A percentile compares a stretch with the other conserved stretches of the same genome.
phyloP scores from a whole-genome alignment of 2,888 invertebrate genomes.

The Hyposoter dolosus region DNA sequence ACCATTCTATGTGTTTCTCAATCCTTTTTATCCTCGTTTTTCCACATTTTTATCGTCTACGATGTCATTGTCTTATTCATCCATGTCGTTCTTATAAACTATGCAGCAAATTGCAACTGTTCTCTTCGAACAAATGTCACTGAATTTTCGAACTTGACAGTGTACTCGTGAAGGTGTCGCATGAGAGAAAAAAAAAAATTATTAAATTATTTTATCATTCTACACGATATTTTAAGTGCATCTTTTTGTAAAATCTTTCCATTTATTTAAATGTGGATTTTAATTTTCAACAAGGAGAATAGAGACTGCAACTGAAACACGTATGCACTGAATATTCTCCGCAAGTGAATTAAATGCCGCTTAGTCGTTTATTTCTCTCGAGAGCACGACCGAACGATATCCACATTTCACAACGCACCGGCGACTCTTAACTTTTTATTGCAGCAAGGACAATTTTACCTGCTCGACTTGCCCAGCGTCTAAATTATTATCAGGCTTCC shows the following conservation, averaged over 20 bases:
- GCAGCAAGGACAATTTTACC: conserved; percentile 33
- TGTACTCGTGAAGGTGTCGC: background rate
- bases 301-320: background rate
- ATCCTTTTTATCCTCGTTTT: conserved; percentile 27
- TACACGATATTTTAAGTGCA: background rate
- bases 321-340: conserved; percentile 22
- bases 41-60: conserved; percentile 47
- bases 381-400: conserved; percentile 28
- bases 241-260: background rate
- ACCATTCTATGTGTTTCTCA: conserved; percentile 40
- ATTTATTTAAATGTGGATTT: background rate
- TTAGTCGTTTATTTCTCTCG: conserved; percentile 51
- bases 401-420: conserved; percentile 21
- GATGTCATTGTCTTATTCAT: background rate
- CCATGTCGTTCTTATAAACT: background rate
- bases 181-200: background rate
- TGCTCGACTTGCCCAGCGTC: conserved; percentile 22
- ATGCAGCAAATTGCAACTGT: background rate
- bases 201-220: background rate
- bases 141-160: background rate
- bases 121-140: background rate
- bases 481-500: conserved; percentile 32
- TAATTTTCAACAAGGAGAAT: background rate
- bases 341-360: conserved; percentile 55
- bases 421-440: conserved; percentile 49